These are phyloP conservation scores for Rhorus exstirpatorius DNA, from an alignment of 2,888 invertebrate genomes.

Conservation along the genomic window DNA sequence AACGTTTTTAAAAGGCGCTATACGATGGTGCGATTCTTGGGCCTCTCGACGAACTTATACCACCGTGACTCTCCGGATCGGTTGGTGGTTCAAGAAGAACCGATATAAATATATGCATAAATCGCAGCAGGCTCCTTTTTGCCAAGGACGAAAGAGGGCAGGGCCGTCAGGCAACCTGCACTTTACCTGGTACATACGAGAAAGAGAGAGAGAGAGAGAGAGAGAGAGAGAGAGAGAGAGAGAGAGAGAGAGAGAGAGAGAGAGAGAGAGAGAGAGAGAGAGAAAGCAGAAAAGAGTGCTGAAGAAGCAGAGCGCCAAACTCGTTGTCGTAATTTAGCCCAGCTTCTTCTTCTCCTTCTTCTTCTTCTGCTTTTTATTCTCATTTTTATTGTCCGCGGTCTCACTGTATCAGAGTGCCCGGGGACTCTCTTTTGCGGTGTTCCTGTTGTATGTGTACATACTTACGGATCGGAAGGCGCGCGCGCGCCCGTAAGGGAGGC, in stretches of 20 bases:
- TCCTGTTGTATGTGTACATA: constrained; percentile 35
- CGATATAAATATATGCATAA: constrained; percentile 27
- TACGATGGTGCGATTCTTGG: constrained; percentile 25
- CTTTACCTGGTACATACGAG: constrained; percentile 56
- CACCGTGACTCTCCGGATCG: constrained; percentile 39
- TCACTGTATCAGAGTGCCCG: constrained; percentile 25
- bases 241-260: constrained; percentile 70
- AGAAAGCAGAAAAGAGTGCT: constrained; percentile 68
- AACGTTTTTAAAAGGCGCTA: constrained; percentile 53
- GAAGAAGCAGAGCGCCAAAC: constrained; percentile 72
- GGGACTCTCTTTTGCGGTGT: constrained; percentile 20
- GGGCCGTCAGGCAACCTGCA: constrained; percentile 68
- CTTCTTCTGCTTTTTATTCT: constrained; percentile 26
- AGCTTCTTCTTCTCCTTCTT: constrained; percentile 61
- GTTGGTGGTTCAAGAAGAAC: constrained; percentile 22
- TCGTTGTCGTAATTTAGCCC: constrained; percentile 79
- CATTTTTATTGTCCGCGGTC: constrained; percentile 42
- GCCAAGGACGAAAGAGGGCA: constrained; percentile 72
- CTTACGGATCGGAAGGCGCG: constrained; percentile 49
- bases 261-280: constrained; percentile 19
- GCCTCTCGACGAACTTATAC: constrained; percentile 44
- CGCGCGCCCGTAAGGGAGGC: constrained; percentile 69
- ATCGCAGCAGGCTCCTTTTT: constrained; percentile 60
- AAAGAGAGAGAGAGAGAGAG: constrained; percentile 16
- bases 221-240: constrained; percentile 61